Evolutionary conservation across 2,113 vertebrate species (phyloP).

Genomic region (Tor tambroides): DNA sequence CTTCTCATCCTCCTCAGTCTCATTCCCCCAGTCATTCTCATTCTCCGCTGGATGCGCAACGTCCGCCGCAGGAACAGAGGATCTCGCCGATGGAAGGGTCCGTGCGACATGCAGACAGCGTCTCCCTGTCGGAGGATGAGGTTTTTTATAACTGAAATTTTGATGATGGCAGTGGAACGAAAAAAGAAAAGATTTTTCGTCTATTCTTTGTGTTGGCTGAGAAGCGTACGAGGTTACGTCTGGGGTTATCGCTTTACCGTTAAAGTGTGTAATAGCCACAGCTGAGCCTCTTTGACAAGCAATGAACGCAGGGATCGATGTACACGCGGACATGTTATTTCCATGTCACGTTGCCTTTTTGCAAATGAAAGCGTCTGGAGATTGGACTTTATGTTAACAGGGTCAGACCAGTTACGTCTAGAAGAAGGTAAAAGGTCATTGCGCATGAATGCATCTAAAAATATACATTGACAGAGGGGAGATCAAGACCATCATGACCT

Average conservation of each 20-base stretch:
- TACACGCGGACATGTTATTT: slow-evolving; percentile 1
- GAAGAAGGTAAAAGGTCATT: neutral
- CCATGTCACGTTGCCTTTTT: slow-evolving; percentile 23
- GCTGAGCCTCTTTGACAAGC: slow-evolving; percentile 9
- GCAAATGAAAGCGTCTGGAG: slow-evolving; percentile 3
- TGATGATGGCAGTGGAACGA: neutral
- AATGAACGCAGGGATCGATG: slow-evolving; percentile 18
- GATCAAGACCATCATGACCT: neutral
- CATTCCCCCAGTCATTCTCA: slow-evolving; percentile 47
- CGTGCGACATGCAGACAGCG: slow-evolving; percentile 78
- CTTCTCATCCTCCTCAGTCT: slow-evolving; percentile 29
- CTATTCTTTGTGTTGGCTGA: neutral
- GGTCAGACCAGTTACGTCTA: slow-evolving; percentile 15
- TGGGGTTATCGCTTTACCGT: slow-evolving; percentile 38
- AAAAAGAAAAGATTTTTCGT: neutral
- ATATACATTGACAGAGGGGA: neutral
- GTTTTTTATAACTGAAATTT: slow-evolving; percentile 84
- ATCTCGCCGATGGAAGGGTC: slow-evolving; percentile 58
- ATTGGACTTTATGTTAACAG: slow-evolving; percentile 34
- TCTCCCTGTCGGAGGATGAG: slow-evolving; percentile 84
- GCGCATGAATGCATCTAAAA: slow-evolving; percentile 1
- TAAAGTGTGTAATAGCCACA: neutral
- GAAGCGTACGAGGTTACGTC: slow-evolving; percentile 12
- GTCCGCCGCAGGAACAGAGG: slow-evolving; percentile 51
- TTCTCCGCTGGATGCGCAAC: slow-evolving; percentile 58